Conservation (phyloP, 2,797 vertebrate genomes). For the Melanotaenia pygmaea region DNA sequence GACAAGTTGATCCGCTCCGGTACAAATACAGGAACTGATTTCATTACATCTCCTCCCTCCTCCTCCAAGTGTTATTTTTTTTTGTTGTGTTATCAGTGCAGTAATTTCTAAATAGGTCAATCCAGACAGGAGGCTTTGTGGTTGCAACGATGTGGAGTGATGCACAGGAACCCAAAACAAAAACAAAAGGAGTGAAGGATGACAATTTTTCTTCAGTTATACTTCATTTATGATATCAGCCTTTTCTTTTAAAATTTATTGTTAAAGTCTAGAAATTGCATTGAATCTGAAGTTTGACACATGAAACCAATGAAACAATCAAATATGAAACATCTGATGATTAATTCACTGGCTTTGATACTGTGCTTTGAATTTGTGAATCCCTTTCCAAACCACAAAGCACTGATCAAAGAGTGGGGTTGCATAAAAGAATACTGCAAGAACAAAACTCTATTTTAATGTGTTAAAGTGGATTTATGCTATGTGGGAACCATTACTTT, state of each 20-base stretch:
- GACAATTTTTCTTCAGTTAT: neutral
- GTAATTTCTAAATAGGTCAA: slow-evolving; percentile 75
- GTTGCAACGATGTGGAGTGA: slow-evolving; percentile 21
- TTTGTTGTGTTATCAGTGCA: slow-evolving; percentile 60
- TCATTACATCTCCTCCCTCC: slow-evolving; percentile 60
- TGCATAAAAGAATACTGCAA: neutral
- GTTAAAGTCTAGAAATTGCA: neutral
- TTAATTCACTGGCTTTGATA: slow-evolving; percentile 25
- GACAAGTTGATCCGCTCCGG: slow-evolving; percentile 78
- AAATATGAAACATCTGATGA: neutral
- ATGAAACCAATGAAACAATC: slow-evolving; percentile 25
- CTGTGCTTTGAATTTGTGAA: slow-evolving; percentile 18
- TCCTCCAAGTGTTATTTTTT: slow-evolving; percentile 64
- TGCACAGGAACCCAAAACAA: slow-evolving; percentile 14
- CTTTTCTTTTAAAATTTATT: neutral
- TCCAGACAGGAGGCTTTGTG: slow-evolving; percentile 31
- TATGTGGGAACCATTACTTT: neutral
- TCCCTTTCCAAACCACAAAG: slow-evolving; percentile 24
- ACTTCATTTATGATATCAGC: neutral
- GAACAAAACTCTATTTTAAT: slow-evolving; percentile 31
- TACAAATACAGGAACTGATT: slow-evolving; percentile 76
- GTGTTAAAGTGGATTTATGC: slow-evolving; percentile 15
- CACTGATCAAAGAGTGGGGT: slow-evolving; percentile 4
- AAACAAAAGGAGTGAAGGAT: slow-evolving; percentile 4
- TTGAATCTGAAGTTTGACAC: slow-evolving; percentile 18